These are phyloP conservation scores for Mus spretus DNA, from an alignment of 2,797 vertebrate genomes.

Conservation along the genomic window DNA sequence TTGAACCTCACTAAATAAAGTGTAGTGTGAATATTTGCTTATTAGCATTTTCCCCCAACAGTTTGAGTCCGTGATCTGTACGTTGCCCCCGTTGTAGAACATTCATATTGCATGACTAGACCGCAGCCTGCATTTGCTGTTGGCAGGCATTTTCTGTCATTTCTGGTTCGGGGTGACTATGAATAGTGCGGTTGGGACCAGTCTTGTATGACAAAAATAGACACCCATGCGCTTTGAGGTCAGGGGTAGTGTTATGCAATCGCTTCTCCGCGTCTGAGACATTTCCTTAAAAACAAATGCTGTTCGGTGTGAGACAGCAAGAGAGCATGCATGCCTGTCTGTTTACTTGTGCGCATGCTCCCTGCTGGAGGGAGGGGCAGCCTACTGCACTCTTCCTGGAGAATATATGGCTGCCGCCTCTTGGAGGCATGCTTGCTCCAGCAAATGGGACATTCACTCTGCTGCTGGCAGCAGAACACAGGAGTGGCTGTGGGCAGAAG, in stretches of 20 bases:
- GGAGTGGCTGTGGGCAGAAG: conserved; percentile 22
- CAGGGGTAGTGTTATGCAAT: not conserved
- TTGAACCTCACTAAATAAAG: not conserved
- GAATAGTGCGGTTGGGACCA: not conserved
- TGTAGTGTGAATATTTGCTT: not conserved
- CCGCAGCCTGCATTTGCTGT: not conserved
- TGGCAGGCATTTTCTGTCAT: not conserved
- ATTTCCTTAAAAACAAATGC: not conserved
- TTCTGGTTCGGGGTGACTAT: not conserved
- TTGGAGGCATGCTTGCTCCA: not conserved
- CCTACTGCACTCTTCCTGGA: not conserved
- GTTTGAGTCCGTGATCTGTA: not conserved
- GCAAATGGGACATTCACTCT: not conserved
- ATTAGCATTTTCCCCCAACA: not conserved
- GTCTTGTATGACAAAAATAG: conserved; percentile 26
- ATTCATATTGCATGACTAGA: not conserved
- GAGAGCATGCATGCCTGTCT: not conserved
- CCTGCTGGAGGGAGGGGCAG: not conserved
- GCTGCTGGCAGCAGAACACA: not conserved
- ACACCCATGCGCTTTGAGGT: not conserved
- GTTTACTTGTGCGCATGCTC: fast-evolving
- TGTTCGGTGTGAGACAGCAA: not conserved
- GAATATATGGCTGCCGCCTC: not conserved
- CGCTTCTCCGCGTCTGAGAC: not conserved
- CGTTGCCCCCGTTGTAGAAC: not conserved